Evolutionary conservation across 1,140 invertebrate species (phyloP).

Genomic region (Euura saliciscinereae): DNA sequence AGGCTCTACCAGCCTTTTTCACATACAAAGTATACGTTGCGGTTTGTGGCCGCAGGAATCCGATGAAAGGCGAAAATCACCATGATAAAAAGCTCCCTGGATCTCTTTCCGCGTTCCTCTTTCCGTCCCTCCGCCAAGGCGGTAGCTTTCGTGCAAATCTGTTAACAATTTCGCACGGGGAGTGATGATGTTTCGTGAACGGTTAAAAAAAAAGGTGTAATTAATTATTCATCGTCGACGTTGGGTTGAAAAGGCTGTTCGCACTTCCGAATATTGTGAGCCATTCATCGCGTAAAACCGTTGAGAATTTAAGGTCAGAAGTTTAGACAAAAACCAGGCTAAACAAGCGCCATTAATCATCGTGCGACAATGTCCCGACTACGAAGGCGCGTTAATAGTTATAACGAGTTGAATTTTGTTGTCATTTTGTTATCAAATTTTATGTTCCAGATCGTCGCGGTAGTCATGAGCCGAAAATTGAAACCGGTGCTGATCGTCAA

Average conservation of each 20-base stretch:
- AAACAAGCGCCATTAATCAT: neutral
- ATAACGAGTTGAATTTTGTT: no score
- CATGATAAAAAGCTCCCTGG: no score
- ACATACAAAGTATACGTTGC: neutral
- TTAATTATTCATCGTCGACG: constrained; percentile 25
- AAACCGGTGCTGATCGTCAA: neutral
- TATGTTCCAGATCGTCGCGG: no score
- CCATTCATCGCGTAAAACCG: neutral
- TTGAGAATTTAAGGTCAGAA: neutral
- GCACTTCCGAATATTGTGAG: neutral
- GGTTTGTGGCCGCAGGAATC: neutral
- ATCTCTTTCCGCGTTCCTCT: neutral
- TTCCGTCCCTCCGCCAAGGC: neutral
- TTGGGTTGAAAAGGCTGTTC: neutral
- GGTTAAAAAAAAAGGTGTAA: constrained; percentile 15
- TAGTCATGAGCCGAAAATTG: neutral
- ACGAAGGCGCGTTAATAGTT: no score
- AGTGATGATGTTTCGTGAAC: constrained; percentile 6
- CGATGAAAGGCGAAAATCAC: no score
- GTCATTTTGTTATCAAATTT: no score
- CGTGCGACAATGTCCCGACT: no score
- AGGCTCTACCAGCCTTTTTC: neutral
- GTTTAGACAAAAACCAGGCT: neutral
- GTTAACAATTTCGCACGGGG: neutral
- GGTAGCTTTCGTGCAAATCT: neutral